Evolutionary conservation across 2,888 invertebrate species (phyloP).

Genomic region (Erynnis tages): DNA sequence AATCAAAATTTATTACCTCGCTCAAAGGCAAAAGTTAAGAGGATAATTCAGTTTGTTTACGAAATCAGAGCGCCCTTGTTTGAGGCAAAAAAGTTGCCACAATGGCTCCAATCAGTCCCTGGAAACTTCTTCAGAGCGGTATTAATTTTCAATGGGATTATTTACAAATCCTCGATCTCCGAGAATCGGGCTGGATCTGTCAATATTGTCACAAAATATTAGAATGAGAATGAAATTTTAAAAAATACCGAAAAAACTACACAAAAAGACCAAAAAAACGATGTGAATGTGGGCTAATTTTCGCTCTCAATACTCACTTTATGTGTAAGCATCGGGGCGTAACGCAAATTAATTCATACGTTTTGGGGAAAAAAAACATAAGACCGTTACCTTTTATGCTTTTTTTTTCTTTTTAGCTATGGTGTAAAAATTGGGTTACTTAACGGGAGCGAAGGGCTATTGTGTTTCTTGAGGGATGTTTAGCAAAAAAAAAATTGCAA

Average conservation of each 20-base stretch:
- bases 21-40: slow-evolving; percentile 23
- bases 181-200: slow-evolving; percentile 65
- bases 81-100: slow-evolving; percentile 61
- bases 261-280: slow-evolving; percentile 24
- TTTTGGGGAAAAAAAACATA: slow-evolving; percentile 52
- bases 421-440: slow-evolving; percentile 81
- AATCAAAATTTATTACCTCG: slow-evolving; percentile 27
- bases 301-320: slow-evolving; percentile 75
- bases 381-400: slow-evolving; percentile 70
- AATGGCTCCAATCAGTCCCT: slow-evolving; percentile 71
- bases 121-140: slow-evolving; percentile 58
- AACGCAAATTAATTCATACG: slow-evolving; percentile 74
- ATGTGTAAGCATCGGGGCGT: slow-evolving; percentile 77
- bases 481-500: slow-evolving; percentile 36
- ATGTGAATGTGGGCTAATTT: slow-evolving; percentile 77
- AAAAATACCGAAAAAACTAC: slow-evolving; percentile 41
- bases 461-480: slow-evolving; percentile 55
- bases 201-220: slow-evolving; percentile 79
- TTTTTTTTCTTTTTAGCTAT: slow-evolving; percentile 72
- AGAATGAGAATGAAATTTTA: slow-evolving; percentile 41
- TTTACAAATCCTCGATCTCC: slow-evolving; percentile 71
- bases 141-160: slow-evolving; percentile 79
- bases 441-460: slow-evolving; percentile 70
- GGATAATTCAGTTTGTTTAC: slow-evolving; percentile 47
- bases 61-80: slow-evolving; percentile 56